Evolutionary conservation across 2,797 vertebrate genomes (phyloP).

Genomic region (Coregonus suidteri): DNA sequence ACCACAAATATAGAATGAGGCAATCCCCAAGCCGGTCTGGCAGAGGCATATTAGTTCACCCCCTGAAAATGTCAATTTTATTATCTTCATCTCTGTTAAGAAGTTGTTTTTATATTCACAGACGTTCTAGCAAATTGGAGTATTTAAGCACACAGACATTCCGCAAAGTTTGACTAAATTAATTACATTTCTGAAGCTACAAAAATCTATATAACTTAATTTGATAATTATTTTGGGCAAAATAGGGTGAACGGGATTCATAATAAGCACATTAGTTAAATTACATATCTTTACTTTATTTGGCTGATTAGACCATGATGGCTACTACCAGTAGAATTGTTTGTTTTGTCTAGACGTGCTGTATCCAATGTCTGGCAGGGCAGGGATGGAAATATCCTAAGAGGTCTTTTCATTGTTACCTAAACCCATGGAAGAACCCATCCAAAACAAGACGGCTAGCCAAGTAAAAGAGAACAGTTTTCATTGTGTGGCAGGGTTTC

Average conservation of each 20-base stretch:
- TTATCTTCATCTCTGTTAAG: conserved; percentile 48
- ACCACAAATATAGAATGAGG: conserved; percentile 73
- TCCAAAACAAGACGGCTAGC: conserved; percentile 28
- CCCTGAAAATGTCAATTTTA: too few relatives aligned
- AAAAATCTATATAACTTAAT: neutral
- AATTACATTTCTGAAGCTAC: conserved; percentile 35
- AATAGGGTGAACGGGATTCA: neutral
- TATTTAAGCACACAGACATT: conserved; percentile 37
- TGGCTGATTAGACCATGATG: conserved; percentile 21
- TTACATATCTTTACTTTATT: neutral
- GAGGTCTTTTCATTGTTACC: conserved; percentile 8
- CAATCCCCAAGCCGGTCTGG: conserved; percentile 10
- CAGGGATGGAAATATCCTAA: conserved; percentile 38
- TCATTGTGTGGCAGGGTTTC: conserved; percentile 52
- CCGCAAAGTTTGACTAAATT: conserved; percentile 35
- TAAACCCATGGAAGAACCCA: conserved; percentile 8
- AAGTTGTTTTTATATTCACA: conserved; percentile 46
- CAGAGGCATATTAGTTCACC: too few relatives aligned
- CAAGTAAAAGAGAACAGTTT: conserved; percentile 41
- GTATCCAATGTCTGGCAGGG: conserved; percentile 20
- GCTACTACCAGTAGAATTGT: conserved; percentile 26
- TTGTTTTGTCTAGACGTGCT: conserved; percentile 17
- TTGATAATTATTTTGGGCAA: neutral
- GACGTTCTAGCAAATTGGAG: neutral
- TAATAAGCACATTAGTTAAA: neutral